Percentiles rank a stretch among this genome's conserved stretches.
Evolutionary conservation across 2,797 vertebrate genomes (phyloP).

Genomic region (Hoplostethus mediterraneus): DNA sequence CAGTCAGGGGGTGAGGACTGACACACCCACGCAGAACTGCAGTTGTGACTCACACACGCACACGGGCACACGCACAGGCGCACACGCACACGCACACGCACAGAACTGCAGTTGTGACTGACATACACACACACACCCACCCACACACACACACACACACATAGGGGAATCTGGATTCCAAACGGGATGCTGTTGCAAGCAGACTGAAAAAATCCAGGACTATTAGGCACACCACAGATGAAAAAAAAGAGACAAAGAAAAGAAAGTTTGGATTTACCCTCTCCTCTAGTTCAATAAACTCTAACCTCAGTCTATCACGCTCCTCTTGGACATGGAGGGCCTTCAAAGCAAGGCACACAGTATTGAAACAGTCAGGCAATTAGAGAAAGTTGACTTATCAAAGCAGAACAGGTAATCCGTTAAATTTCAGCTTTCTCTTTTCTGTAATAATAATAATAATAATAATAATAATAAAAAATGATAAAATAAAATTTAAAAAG

Average conservation of each 20-base stretch:
- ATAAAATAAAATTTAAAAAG: no score
- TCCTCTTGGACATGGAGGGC: constrained; percentile 88
- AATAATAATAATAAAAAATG: no score
- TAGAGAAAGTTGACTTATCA: constrained; percentile 49
- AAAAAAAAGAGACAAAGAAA: constrained; percentile 63
- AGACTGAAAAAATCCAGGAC: constrained; percentile 70
- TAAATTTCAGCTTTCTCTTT: constrained; percentile 53
- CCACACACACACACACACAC: constrained; percentile 55
- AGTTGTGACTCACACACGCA: constrained; percentile 61
- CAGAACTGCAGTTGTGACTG: constrained; percentile 63
- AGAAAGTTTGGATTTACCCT: constrained; percentile 87
- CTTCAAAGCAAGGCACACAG: constrained; percentile 87
- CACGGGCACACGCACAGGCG: constrained; percentile 59
- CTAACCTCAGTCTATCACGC: constrained; percentile 92
- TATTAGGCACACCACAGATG: constrained; percentile 73
- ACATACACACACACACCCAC: constrained; percentile 64
- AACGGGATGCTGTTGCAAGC: constrained; percentile 78
- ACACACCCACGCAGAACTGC: constrained; percentile 68
- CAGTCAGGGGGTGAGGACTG: constrained; percentile 61
- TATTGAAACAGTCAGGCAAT: constrained; percentile 69
- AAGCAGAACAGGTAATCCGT: constrained; percentile 51
- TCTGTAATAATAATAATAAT: neutral
- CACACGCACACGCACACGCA: constrained; percentile 56
- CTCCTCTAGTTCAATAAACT: constrained; percentile 91
- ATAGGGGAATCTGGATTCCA: constrained; percentile 63